A percentile compares a stretch with the other conserved stretches of the same genome.
Evolutionary conservation across 2,113 vertebrate species (phyloP).

Genomic region (Pyrgilauda ruficollis): DNA sequence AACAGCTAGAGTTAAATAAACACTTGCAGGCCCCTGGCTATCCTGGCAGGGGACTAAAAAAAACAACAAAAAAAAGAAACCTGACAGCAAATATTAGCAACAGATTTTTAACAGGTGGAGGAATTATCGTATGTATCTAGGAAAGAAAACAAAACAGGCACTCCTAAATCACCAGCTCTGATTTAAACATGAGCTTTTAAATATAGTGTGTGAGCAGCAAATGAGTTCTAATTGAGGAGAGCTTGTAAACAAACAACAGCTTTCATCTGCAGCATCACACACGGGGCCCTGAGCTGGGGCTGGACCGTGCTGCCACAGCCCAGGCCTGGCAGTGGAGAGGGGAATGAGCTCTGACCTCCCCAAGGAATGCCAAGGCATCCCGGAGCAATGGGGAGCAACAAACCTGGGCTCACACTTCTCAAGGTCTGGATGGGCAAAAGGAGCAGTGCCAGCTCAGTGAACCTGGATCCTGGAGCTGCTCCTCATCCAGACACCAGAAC

Average conservation of each 20-base stretch:
- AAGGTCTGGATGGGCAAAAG: background rate
- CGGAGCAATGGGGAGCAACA: background rate
- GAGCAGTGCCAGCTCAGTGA: background rate
- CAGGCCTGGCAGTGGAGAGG: background rate
- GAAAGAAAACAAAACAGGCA: conserved; percentile 35
- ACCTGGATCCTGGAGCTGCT: background rate
- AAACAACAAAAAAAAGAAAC: background rate
- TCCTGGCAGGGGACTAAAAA: background rate
- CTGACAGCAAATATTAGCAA: conserved; percentile 3
- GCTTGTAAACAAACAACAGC: conserved; percentile 51
- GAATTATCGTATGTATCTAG: background rate
- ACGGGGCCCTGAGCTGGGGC: background rate
- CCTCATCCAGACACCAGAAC: background rate
- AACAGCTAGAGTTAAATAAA: conserved; percentile 27
- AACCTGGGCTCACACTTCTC: background rate
- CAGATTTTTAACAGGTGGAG: conserved; percentile 50
- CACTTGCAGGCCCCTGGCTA: background rate
- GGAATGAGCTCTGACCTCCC: background rate
- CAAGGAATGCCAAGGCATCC: background rate
- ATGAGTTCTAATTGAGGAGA: conserved; percentile 46
- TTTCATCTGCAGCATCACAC: conserved; percentile 18
- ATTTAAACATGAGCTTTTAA: conserved; percentile 50
- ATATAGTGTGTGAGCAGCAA: conserved; percentile 38
- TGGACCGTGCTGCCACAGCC: background rate
- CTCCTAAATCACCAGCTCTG: background rate